Percentiles rank a stretch among this genome's conserved stretches.
phyloP scores from a whole-genome alignment of 2,113 vertebrate species.

The Pycnonotus jocosus region DNA sequence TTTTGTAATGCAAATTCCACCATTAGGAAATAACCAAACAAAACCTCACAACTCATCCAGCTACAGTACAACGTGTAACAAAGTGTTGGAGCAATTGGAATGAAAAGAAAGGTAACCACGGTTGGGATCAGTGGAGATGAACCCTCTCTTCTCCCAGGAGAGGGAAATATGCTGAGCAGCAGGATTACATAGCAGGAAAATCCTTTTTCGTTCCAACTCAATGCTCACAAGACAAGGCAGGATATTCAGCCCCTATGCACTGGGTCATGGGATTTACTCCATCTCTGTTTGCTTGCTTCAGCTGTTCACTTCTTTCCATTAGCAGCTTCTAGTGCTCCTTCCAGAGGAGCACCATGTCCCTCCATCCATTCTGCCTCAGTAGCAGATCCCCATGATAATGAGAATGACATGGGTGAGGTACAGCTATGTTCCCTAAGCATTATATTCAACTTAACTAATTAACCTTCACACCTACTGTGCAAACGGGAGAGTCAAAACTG shows the following conservation, averaged over 20 bases:
- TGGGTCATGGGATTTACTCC: not conserved
- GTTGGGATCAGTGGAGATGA: not conserved
- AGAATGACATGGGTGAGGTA: not conserved
- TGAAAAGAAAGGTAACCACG: not conserved
- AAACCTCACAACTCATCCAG: not conserved
- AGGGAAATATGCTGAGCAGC: not conserved
- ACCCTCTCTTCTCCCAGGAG: not conserved
- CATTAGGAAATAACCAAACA: not conserved
- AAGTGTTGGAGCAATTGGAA: not conserved
- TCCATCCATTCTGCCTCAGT: not conserved
- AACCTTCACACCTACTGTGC: not conserved
- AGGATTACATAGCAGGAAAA: not conserved
- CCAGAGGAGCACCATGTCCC: not conserved
- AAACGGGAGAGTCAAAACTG: not conserved
- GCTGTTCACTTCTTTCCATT: not conserved
- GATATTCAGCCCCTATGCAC: not conserved
- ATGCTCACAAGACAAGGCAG: not conserved
- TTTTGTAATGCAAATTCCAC: not conserved
- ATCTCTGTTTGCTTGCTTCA: not conserved
- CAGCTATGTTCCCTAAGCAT: not conserved
- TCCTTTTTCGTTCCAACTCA: not conserved
- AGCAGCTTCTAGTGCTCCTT: not conserved
- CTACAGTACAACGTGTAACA: not conserved
- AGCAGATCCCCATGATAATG: not conserved
- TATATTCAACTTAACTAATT: not conserved